Base-by-base conservation (phyloP, 2,113 vertebrate species). In the Tauraco erythrolophus region DNA sequence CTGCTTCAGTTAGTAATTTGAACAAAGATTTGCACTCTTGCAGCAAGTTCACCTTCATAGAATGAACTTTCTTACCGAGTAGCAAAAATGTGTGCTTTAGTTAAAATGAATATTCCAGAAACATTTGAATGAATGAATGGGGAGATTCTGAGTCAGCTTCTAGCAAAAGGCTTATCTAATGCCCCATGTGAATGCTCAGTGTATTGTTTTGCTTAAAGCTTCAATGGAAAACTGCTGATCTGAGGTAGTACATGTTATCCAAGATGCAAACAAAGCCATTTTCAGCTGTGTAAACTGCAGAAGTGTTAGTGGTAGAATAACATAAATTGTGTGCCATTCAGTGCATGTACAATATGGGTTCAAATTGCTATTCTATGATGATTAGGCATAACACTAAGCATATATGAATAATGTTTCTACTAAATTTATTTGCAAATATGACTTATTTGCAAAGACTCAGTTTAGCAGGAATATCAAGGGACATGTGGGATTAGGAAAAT, bases 151-250 rank as follows among this genome's bases (percentile, higher is more conserved):
- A 94, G 61, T 93, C 88, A 92, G 92, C 86, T 96, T 93, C 88
- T 64, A 88, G 89, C 46, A 95, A 90, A 95, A 86, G 31, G 94
- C 60, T 94, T 92, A 37, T 78, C 83, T 75, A 56, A 72, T 80
- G 71, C 54, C 76, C 78, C 64, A 56, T 62, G 70, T 94, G 89
- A 95, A 80, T 94, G 81, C 37, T 82, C 76, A 75, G 46, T 65
- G 70, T 56, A 87, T 80, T 97, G 84, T 97, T 97, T 85, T 91
- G 61, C 85, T 76, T 74, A 93, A 76, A 95, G 88, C 62, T 72
- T 92, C 78, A 93, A 96, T 84, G 83, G 80, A 66, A 88, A 96
- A 92, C 76, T 87, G 94, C 95, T 94, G 88, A 96, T 89, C 60
- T 81, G 88, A 94, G 76, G 69, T 84, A 64, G 79, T 9, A 19